These are phyloP conservation scores for Pogonomyrmex barbatus DNA, from an alignment of 1,140 invertebrate genomes.

Conservation along the genomic window DNA sequence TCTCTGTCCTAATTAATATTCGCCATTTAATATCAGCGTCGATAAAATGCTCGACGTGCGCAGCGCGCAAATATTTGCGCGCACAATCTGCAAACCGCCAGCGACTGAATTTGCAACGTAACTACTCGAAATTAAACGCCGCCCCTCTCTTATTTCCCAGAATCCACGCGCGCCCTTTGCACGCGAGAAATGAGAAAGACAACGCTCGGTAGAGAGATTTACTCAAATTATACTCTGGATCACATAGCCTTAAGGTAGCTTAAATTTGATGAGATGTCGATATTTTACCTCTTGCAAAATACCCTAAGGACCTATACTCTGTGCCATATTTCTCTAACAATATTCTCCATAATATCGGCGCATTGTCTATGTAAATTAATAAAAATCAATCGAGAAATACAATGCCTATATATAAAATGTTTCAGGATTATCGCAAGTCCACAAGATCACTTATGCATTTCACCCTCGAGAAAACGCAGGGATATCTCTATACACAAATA, in stretches of 20 bases:
- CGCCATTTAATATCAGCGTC: conserved; percentile 55
- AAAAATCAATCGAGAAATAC: conserved; percentile 25
- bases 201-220: conserved; percentile 43
- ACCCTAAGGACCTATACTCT: not conserved
- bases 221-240: conserved; percentile 7
- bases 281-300: conserved; percentile 6
- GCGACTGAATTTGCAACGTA: conserved; percentile 57
- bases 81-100: conserved; percentile 57
- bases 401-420: not conserved
- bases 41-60: conserved; percentile 55
- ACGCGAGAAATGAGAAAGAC: conserved; percentile 59
- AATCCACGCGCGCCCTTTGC: not conserved
- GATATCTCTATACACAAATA: conserved; percentile 5
- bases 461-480: not conserved
- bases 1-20: conserved; percentile 26
- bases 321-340: not conserved
- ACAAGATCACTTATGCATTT: not conserved
- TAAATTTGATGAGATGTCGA: conserved; percentile 44
- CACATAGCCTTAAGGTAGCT: not conserved
- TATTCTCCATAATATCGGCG: not conserved
- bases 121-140: conserved; percentile 59
- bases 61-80: conserved; percentile 55
- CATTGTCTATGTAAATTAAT: not conserved
- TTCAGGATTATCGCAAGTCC: not conserved
- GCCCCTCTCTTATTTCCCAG: conserved; percentile 42